Evolutionary conservation across 2,888 invertebrate genomes (phyloP), one percentile per base, ranked within the genome.

Genomic region (Oxycera nigricornis): DNA sequence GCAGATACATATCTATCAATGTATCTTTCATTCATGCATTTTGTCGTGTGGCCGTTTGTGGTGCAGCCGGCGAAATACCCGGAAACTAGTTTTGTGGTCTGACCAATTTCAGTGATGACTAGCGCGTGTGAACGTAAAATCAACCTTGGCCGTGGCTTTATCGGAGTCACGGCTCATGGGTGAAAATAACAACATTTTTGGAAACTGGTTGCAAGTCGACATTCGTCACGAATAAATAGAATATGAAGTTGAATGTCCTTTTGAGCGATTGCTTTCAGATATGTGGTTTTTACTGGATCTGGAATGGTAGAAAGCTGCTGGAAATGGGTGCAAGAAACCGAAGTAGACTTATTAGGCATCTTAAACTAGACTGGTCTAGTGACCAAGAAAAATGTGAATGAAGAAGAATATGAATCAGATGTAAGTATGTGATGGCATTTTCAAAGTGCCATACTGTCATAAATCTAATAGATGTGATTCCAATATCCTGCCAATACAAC

Each of bases 71-170:
- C 14, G 9, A 50, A 68, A 68, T 14, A 62, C 35, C 62, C 62
- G 62, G 62, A 62, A 62, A 62, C 68, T 46, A 35, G 68, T 68
- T 55, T 62, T 35, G 62, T 20, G 4, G 39, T 35, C 50, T 68
- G 68, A 68, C 26, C 68, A n/a, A 68, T 50, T 68, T 50, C 17
- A 68, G 68, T 46, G 50, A 68, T 46, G 26, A 28, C 39, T 39
- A 39, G 61, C 9, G 14, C 30, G 61, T 11, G 41, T 14, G 46
- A 68, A 39, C 68, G 68, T 68, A 68, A 68, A 68, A 46, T 50
- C 26, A 68, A 46, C 68, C 68, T 68, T 68, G 68, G 50, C 68
- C 41, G 50, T 68, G 68, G 39, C 24, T 68, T 68, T 65, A 20
- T 62, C 35, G 2, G 35, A 35, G 31, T 20, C 35, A n/a, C n/a